Base-by-base conservation (phyloP, 2,888 invertebrate species). In the Alviniconcha strummeri region DNA sequence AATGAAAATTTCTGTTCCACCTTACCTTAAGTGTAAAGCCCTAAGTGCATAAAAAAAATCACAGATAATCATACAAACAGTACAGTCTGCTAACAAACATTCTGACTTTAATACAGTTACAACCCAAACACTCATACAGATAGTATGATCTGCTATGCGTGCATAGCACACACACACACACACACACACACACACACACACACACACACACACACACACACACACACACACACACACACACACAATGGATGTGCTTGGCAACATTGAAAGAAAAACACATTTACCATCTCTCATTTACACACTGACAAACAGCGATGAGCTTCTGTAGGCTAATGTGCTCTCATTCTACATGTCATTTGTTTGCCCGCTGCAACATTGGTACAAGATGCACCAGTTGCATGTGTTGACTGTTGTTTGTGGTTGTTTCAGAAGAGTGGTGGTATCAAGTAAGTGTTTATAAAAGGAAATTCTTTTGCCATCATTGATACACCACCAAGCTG, bases 171-270 rank as follows among this genome's bases (percentile, higher is more conserved):
- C 64, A 64, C 1, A 4, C 64, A 4, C 4, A 4, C 4, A 4
- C 64, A 64, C 64, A 4, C 64, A 64, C 64, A 4, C 64, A 64
- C 1, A 2, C 19, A 52, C 11, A 36, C 36, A n/a, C 6, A 2
- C 5, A 72, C 72, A 52, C 72, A 72, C 9, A 36, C 72, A 74
- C 72, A 74, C 36, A 11, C 72, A 74, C 11, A 52, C 72, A 74
- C 52, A 52, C 72, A 74, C 72, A 52, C 72, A 74, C 72, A 74
- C 54, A 54, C 72, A 74, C 72, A 74, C 52, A n/a, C 72, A 72
- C 9, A 9, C 36, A 36, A 7, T 11, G 19, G 5, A 13, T 64
- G 9, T 64, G 64, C 36, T 36, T 9, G 64, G 15, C 11, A 64
- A 9, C 64, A 9, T 15, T 64, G 15, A 15, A 15, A 64, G 64